Conservation (phyloP, 2,113 vertebrate species). For the Girardinichthys multiradiatus region DNA sequence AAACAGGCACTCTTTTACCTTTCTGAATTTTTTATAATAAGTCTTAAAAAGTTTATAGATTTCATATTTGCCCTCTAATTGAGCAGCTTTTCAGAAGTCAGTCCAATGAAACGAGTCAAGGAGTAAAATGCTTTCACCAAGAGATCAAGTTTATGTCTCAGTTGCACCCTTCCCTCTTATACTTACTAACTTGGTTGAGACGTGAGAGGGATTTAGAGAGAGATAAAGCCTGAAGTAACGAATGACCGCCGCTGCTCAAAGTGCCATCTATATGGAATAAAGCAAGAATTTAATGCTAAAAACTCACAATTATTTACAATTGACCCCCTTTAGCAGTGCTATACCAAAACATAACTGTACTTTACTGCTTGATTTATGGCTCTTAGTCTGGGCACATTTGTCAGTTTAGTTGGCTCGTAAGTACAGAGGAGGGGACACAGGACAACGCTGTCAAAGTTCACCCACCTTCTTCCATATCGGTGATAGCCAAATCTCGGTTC, state of each 20-base stretch:
- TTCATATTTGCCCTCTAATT: slow-evolving; percentile 24
- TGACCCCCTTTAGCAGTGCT: background rate
- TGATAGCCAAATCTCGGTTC: slow-evolving; percentile 76
- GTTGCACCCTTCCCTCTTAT: slow-evolving; percentile 18
- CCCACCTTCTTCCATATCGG: slow-evolving; percentile 85
- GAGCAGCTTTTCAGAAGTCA: slow-evolving; percentile 35
- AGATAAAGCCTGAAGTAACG: slow-evolving; percentile 80
- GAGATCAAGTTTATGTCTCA: slow-evolving; percentile 4
- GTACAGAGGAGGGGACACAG: slow-evolving; percentile 39
- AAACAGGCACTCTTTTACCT: slow-evolving; percentile 8
- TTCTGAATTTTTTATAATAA: background rate
- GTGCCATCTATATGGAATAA: slow-evolving; percentile 78
- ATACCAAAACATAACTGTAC: slow-evolving; percentile 8
- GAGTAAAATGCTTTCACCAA: slow-evolving; percentile 1
- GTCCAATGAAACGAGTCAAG: slow-evolving; percentile 10
- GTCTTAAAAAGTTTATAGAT: slow-evolving; percentile 11
- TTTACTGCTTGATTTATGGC: slow-evolving; percentile 40
- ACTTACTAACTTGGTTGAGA: slow-evolving; percentile 82
- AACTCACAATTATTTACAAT: slow-evolving; percentile 1
- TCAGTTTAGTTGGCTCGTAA: slow-evolving; percentile 42
- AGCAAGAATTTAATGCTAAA: slow-evolving; percentile 60
- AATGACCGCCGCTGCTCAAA: slow-evolving; percentile 63
- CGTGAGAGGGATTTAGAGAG: slow-evolving; percentile 81
- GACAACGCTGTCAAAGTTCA: slow-evolving; percentile 47
- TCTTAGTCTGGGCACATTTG: slow-evolving; percentile 50